Evolutionary conservation across 2,113 vertebrate species (phyloP).

Genomic region (Dascyllus trimaculatus): DNA sequence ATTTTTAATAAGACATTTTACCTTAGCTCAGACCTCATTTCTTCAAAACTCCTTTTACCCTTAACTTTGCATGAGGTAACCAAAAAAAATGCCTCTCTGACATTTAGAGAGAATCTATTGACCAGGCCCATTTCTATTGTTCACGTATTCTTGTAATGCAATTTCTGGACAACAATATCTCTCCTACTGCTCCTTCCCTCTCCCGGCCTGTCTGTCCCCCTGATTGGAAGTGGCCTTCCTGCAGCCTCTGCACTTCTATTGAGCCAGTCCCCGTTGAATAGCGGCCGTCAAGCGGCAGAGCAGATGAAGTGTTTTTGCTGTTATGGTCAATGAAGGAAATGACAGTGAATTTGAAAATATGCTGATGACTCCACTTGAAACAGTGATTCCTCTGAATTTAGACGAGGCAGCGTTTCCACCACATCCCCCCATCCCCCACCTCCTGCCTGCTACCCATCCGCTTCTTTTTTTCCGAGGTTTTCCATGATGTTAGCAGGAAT

Average conservation of each 20-base stretch:
- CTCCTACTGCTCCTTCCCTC: conserved; percentile 29
- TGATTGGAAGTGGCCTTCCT: conserved; percentile 74
- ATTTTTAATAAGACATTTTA: conserved; percentile 44
- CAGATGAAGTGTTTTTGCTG: conserved; percentile 74
- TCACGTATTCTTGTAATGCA: conserved; percentile 63
- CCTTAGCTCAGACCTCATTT: conserved; percentile 49
- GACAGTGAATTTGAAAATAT: conserved; percentile 80
- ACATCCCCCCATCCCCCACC: background rate
- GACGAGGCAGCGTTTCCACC: conserved; percentile 51
- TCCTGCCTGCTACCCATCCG: background rate
- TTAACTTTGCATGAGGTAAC: conserved; percentile 38
- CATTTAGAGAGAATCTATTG: conserved; percentile 57
- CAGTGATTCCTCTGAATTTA: conserved; percentile 64
- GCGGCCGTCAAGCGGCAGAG: conserved; percentile 56
- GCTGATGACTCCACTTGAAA: conserved; percentile 79
- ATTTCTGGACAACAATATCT: conserved; percentile 67
- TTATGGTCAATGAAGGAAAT: conserved; percentile 78
- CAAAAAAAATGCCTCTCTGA: conserved; percentile 54
- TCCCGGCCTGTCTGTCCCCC: conserved; percentile 22
- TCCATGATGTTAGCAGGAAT: conserved; percentile 36
- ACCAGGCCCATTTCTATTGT: conserved; percentile 48
- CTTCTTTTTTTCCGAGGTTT: conserved; percentile 4
- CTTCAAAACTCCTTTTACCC: conserved; percentile 56
- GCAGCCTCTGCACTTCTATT: conserved; percentile 69
- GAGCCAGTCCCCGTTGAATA: conserved; percentile 68